Evolutionary conservation across 2,888 invertebrate species (phyloP).

Genomic region (Onthophagus sagittarius): DNA sequence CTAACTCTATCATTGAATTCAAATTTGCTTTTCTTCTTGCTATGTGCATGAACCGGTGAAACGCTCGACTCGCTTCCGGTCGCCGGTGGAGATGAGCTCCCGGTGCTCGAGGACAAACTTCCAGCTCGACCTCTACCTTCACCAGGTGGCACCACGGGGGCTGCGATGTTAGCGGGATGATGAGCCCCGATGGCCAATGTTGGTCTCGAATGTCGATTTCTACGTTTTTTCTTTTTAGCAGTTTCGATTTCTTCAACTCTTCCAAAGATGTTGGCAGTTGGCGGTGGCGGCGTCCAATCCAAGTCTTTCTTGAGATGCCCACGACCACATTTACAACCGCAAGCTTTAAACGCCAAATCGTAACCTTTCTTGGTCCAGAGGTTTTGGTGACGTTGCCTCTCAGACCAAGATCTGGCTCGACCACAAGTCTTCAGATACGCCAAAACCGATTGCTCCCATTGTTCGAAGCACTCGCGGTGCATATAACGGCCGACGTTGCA

Average conservation of each 20-base stretch:
- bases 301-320: constrained; percentile 93
- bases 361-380: constrained; percentile 98
- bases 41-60: constrained; percentile 64
- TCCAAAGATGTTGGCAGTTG: constrained; percentile 51
- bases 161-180: constrained; percentile 35
- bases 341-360: constrained; percentile 92
- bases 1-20: constrained; percentile 77
- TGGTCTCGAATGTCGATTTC: constrained; percentile 63
- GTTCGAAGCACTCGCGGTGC: constrained; percentile 94
- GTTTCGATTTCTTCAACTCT: constrained; percentile 54
- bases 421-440: constrained; percentile 88
- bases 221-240: constrained; percentile 62
- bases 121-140: constrained; percentile 66
- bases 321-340: constrained; percentile 88
- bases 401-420: constrained; percentile 90
- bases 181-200: constrained; percentile 57
- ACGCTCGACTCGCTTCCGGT: constrained; percentile 73
- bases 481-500: constrained; percentile 87
- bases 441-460: constrained; percentile 88
- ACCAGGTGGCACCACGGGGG: constrained; percentile 35
- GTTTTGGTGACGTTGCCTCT: constrained; percentile 90
- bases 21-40: constrained; percentile 71
- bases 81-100: constrained; percentile 74
- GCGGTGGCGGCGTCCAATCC: constrained; percentile 79
- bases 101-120: constrained; percentile 72